A percentile compares a stretch with the other conserved stretches of the same genome.
Conservation (phyloP, 64 coral and sea anemone species). For the Hydrozoanthus tunicans region DNA sequence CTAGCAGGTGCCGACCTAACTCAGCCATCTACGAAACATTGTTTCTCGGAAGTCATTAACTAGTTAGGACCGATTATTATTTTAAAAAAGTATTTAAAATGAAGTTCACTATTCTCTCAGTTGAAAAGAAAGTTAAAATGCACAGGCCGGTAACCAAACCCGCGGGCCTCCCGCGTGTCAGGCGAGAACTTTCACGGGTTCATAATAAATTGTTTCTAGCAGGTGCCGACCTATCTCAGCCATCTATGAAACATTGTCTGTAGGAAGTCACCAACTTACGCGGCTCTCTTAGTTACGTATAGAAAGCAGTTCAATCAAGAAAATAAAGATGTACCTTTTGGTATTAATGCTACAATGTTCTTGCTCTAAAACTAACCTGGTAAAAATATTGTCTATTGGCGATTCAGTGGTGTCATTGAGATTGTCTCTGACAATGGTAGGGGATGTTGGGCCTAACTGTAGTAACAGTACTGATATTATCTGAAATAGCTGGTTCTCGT, state of each 20-base stretch:
- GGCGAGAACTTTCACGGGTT: constrained; percentile 17
- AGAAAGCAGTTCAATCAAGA: no score
- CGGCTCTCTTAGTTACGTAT: no score
- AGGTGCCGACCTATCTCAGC: not conserved
- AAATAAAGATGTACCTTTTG: no score
- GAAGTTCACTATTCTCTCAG: not conserved
- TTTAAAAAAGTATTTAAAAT: constrained; percentile 1
- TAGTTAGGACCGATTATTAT: not conserved
- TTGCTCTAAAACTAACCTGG: no score
- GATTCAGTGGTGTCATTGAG: no score
- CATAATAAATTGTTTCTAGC: not conserved
- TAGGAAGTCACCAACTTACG: no score
- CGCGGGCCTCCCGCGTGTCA: not conserved
- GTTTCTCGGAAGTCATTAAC: constrained; percentile 15
- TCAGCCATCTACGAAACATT: constrained; percentile 9
- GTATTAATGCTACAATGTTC: no score
- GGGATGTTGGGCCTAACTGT: constrained; percentile 24
- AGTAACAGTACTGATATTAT: constrained; percentile 59
- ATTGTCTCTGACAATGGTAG: constrained; percentile 38
- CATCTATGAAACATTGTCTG: not conserved
- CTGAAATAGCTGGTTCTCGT: constrained; percentile 56
- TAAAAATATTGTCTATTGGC: no score
- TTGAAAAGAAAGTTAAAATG: not conserved
- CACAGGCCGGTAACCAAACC: not conserved
- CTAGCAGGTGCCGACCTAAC: not conserved